phyloP scores from a whole-genome alignment of 2,113 vertebrate species.

The Anser cygnoides region DNA sequence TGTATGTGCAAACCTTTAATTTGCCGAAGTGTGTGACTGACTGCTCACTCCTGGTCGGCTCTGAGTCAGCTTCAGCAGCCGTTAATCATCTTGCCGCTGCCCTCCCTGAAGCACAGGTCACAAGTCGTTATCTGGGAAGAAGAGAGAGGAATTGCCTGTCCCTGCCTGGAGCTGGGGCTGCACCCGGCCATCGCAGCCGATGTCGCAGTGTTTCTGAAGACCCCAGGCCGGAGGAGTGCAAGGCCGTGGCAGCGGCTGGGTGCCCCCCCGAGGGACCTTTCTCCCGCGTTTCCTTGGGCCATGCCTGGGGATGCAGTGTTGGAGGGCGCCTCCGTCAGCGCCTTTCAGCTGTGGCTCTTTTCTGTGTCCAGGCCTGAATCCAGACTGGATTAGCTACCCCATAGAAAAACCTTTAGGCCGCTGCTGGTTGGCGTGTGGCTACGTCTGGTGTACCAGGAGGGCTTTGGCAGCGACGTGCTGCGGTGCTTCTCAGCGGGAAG shows the following conservation, averaged over 20 bases:
- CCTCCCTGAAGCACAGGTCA: background rate
- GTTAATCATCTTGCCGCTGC: background rate
- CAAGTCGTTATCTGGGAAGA: background rate
- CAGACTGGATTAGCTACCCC: background rate
- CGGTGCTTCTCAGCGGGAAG: background rate
- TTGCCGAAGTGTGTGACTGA: background rate
- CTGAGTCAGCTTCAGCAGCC: conserved; percentile 4
- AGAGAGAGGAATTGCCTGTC: background rate
- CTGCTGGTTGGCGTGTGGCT: background rate
- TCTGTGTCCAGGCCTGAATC: background rate
- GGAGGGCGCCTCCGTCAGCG: background rate
- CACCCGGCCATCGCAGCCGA: background rate
- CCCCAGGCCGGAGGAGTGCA: background rate
- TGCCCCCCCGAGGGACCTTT: background rate
- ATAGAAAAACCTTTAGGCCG: background rate
- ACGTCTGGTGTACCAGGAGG: background rate
- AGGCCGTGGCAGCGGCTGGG: background rate
- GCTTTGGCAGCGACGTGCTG: background rate
- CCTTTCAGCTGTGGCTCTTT: background rate
- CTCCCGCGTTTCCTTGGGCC: background rate
- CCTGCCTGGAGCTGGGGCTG: background rate
- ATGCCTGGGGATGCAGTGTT: background rate
- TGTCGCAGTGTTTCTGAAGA: background rate
- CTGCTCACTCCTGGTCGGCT: background rate
- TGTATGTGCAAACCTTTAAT: background rate